phyloP scores from a whole-genome alignment of 37 sponge, comb jelly and placozoan species.

The Agelas oroides region DNA sequence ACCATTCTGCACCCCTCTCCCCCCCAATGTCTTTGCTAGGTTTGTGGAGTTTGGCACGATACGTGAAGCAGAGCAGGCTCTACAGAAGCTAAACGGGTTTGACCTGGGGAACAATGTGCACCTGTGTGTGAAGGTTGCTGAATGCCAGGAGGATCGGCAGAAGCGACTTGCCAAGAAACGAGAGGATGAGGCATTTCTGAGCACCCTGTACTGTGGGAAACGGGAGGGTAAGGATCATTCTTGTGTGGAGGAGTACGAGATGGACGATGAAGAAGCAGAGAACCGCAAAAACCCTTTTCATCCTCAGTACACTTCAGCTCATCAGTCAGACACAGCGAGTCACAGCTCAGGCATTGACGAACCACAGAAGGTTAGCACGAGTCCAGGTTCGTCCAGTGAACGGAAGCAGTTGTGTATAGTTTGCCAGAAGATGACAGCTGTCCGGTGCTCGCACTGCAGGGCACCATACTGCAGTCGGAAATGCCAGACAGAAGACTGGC shows the following conservation, averaged over 20 bases:
- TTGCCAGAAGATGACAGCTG: constrained; percentile 44
- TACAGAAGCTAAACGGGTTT: constrained; percentile 33
- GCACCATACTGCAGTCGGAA: constrained; percentile 59
- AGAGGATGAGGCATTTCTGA: constrained; percentile 34
- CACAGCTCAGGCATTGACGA: not conserved
- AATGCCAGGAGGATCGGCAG: constrained; percentile 26
- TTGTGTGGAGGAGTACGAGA: not conserved
- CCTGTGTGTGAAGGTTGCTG: constrained; percentile 62
- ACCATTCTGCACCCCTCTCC: too few species aligned
- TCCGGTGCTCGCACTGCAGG: constrained; percentile 60
- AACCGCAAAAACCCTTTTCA: constrained; percentile 21
- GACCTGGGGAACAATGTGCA: constrained; percentile 57
- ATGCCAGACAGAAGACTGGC: constrained; percentile 75
- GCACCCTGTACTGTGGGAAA: constrained; percentile 45
- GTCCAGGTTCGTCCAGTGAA: not conserved
- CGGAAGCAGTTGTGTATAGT: too few species aligned
- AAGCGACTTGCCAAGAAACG: constrained; percentile 17
- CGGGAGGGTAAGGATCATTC: not conserved
- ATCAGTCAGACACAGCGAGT: not conserved
- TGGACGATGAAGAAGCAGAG: constrained; percentile 1
- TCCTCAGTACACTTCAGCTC: constrained; percentile 6
- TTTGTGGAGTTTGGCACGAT: constrained; percentile 71
- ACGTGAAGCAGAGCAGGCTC: constrained; percentile 63
- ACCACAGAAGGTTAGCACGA: too few species aligned
- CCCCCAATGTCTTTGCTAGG: too few species aligned